Percentiles rank a stretch among this genome's conserved stretches.
Evolutionary conservation across 2,888 invertebrate genomes (phyloP).

Genomic region (Conchocele bisecta): DNA sequence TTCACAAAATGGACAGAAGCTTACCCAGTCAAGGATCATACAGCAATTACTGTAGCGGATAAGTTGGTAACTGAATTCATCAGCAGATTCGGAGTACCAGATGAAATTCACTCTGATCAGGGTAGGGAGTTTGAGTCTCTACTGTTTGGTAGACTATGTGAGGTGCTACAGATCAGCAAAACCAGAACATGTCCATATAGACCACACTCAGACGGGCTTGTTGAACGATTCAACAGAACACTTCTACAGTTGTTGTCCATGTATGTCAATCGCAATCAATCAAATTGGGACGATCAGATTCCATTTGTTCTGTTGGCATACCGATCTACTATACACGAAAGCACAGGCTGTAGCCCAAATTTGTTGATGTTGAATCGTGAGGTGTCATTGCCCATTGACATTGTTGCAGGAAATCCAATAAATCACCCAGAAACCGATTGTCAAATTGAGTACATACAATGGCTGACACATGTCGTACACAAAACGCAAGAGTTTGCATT

Average conservation of each 20-base stretch:
- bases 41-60: constrained; percentile 15
- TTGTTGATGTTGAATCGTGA: background rate
- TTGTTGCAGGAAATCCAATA: too few relatives aligned
- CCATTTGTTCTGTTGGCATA: constrained; percentile 4
- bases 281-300: background rate
- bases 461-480: background rate
- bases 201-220: background rate
- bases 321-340: background rate
- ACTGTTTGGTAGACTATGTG: background rate
- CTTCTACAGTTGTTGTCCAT: background rate
- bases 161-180: background rate
- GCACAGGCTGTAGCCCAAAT: constrained; percentile 6
- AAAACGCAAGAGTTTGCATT: background rate
- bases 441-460: constrained; percentile 4
- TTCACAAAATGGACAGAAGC: constrained; percentile 16
- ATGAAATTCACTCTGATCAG: constrained; percentile 4
- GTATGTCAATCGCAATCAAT: background rate
- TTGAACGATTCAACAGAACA: background rate
- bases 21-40: constrained; percentile 12
- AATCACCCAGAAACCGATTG: too few relatives aligned
- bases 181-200: constrained; percentile 1
- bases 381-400: background rate
- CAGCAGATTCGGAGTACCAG: constrained; percentile 10
- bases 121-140: background rate
- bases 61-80: constrained; percentile 21